These are phyloP conservation scores for Hydropotes inermis DNA, from an alignment of 2,113 vertebrate genomes.

Conservation along the genomic window DNA sequence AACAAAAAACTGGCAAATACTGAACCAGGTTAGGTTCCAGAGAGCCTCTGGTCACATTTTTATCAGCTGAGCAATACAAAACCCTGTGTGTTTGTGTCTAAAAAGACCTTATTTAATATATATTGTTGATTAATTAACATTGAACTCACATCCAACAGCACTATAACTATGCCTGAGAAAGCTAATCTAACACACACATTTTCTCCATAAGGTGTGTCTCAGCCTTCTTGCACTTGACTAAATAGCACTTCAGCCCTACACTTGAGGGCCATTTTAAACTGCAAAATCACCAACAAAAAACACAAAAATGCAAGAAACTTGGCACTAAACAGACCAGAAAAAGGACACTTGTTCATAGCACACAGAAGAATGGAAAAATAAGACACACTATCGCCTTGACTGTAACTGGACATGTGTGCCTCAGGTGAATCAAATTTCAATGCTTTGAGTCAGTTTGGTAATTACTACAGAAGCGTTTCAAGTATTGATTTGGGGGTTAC, in stretches of 20 bases:
- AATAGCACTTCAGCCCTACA: neutral
- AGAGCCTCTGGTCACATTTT: neutral
- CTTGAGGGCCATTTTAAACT: neutral
- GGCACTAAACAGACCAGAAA: neutral
- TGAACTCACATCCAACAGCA: neutral
- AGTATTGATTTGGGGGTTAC: neutral
- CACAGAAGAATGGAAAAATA: neutral
- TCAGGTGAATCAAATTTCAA: neutral
- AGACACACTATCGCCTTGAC: neutral
- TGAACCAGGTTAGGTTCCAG: neutral
- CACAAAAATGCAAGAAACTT: neutral
- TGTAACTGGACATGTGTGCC: neutral
- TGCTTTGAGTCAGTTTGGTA: neutral
- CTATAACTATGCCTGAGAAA: neutral
- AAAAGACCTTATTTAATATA: slow-evolving; percentile 5
- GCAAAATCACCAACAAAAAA: slow-evolving; percentile 22
- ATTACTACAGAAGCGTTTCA: neutral
- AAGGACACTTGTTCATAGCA: neutral
- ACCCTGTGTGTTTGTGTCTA: neutral
- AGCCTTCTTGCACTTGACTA: neutral
- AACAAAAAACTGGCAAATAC: neutral
- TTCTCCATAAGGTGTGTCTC: neutral
- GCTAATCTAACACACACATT: neutral
- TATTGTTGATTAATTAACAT: neutral
- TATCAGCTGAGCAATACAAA: neutral